phyloP scores from a whole-genome alignment of 1,140 invertebrate genomes.

The Scylla paramamosain region DNA sequence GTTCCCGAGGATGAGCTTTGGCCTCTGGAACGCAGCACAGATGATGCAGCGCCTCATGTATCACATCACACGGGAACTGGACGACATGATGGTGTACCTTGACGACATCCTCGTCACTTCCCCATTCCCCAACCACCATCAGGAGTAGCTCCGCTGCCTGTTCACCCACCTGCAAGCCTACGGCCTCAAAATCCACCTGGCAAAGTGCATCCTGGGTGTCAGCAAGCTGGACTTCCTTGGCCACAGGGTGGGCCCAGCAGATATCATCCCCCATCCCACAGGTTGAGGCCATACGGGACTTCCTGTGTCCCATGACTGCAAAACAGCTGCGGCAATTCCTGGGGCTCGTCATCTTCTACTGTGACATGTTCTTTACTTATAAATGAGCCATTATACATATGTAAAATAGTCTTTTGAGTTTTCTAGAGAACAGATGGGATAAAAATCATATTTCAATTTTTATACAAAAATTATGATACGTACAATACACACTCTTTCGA shows the following conservation, averaged over 20 bases:
- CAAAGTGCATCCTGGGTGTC: slow-evolving; percentile 71
- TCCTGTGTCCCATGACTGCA: slow-evolving; percentile 78
- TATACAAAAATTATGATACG: too few species aligned
- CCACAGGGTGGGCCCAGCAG: not conserved
- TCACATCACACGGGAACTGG: slow-evolving; percentile 79
- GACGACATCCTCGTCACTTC: slow-evolving; percentile 83
- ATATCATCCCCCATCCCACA: slow-evolving; percentile 40
- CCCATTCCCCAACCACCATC: slow-evolving; percentile 77
- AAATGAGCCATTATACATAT: too few species aligned
- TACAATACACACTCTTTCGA: too few species aligned
- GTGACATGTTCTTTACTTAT: too few species aligned
- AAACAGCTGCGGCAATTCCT: slow-evolving; percentile 79
- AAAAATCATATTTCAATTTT: too few species aligned
- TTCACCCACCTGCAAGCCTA: slow-evolving; percentile 77
- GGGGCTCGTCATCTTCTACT: not conserved
- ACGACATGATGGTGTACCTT: slow-evolving; percentile 79
- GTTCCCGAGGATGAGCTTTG: slow-evolving; percentile 80
- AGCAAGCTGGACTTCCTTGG: not conserved
- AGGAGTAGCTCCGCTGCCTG: slow-evolving; percentile 77
- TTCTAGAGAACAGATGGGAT: too few species aligned
- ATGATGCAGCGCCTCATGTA: slow-evolving; percentile 82
- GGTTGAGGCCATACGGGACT: slow-evolving; percentile 78
- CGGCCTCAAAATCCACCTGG: slow-evolving; percentile 78
- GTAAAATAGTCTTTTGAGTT: too few species aligned
- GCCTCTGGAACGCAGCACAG: slow-evolving; percentile 81